Base-by-base conservation (phyloP, 2,888 invertebrate genomes). In the Acanthosoma haemorrhoidale region DNA sequence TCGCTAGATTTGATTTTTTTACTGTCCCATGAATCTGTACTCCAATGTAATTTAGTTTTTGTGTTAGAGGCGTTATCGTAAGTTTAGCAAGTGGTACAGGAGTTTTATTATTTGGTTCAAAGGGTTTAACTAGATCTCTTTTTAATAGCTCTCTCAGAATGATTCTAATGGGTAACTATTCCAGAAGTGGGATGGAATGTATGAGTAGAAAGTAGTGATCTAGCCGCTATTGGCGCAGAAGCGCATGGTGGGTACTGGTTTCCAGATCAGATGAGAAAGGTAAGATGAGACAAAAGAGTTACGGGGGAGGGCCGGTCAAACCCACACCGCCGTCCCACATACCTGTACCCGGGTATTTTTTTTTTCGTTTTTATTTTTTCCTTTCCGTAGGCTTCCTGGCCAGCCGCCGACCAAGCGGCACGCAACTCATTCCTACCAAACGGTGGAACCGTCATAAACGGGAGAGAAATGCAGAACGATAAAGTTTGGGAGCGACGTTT, bases 241-340 rank as follows among this genome's bases (percentile, higher is more conserved):
- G 25, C 21, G 5, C 21, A 2, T n/a, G 13, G 25, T 11, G 13
- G 13, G 51, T 21, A 4, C 51, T 21, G 25, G 21, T 51, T 25
- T 51, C 51, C 51, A 51, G 51, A 51, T 51, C 13, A 51, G 51
- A 51, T 51, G 51, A 25, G 51, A 51, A 51, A 51, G 51, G 51
- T 25, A 51, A 51, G 21, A 51, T 51, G 51, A 51, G 51, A 51
- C 51, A 51, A 51, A 51, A 51, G 51, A 25, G 18, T 13, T n/a
- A n/a, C 16, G 25, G 51, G 5, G 13, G 13, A n/a, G 21, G n/a
- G 51, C 51, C 51, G 21, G 25, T 51, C 51, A 51, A 51, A 51
- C 51, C 51, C 51, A 51, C 51, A 51, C 25, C 51, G 51, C 51
- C n/a, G 51, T 25, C 51, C 51, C 51, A 51, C 51, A 51, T 51